Conservation (phyloP, 2,888 invertebrate species). For the Hypomecis atomaria region DNA sequence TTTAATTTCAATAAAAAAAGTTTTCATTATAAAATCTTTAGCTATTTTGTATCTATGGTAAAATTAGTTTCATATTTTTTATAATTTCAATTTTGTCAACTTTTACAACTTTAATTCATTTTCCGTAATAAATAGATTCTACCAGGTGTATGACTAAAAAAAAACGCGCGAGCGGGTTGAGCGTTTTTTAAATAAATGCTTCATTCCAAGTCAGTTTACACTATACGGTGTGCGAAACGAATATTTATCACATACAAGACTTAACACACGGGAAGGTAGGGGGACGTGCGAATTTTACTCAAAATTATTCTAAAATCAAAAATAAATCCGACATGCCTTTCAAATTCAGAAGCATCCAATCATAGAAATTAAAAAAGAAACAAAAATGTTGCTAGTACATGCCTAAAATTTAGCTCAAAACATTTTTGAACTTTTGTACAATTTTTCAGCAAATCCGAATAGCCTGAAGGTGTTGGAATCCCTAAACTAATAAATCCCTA, state of each 20-base stretch:
- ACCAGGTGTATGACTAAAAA: too few relatives aligned
- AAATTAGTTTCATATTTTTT: too few relatives aligned
- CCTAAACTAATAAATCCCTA: not conserved
- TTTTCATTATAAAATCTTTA: too few relatives aligned
- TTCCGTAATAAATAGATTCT: too few relatives aligned
- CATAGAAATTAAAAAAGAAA: constrained; percentile 30
- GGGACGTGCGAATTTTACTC: constrained; percentile 40
- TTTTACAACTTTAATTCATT: too few relatives aligned
- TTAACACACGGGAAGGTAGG: constrained; percentile 37
- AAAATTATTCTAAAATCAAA: constrained; percentile 24
- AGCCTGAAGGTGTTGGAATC: constrained; percentile 44
- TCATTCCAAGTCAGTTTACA: too few relatives aligned
- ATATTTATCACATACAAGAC: constrained; percentile 25
- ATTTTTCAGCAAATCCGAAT: constrained; percentile 31
- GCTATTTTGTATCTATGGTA: too few relatives aligned
- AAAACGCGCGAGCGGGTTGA: too few relatives aligned
- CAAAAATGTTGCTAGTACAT: constrained; percentile 37
- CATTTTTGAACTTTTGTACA: constrained; percentile 28
- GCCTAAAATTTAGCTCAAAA: constrained; percentile 41
- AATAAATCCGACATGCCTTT: constrained; percentile 41
- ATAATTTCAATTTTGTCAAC: too few relatives aligned
- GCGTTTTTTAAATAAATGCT: too few relatives aligned
- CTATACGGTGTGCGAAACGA: not conserved
- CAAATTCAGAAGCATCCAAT: constrained; percentile 41
- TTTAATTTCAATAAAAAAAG: too few relatives aligned